phyloP scores from a whole-genome alignment of 2,113 vertebrate genomes.

The Odontophorus gujanensis region DNA sequence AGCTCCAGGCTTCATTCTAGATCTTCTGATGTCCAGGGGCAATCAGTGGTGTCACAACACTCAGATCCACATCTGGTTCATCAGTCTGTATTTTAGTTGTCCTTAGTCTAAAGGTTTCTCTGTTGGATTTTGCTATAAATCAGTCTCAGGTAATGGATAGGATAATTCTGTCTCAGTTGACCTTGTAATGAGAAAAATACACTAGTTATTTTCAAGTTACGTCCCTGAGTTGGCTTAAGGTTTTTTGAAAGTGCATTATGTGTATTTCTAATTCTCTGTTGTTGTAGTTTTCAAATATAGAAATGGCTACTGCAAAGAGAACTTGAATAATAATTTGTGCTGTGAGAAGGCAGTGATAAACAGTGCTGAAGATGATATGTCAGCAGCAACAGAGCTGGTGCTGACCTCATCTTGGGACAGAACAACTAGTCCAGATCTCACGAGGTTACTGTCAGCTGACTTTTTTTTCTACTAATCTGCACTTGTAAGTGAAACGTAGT shows the following conservation, averaged over 20 bases:
- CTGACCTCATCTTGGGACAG: background rate
- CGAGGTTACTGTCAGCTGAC: background rate
- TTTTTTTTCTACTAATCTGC: background rate
- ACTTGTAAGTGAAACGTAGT: background rate
- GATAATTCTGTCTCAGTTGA: background rate
- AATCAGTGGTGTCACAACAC: background rate
- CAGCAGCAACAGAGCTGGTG: background rate
- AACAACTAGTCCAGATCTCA: background rate
- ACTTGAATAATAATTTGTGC: background rate
- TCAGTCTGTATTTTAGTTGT: background rate
- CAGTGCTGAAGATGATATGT: background rate
- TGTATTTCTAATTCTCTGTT: background rate
- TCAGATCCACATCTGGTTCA: background rate
- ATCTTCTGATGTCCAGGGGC: background rate
- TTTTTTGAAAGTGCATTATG: background rate
- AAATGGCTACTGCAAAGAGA: background rate
- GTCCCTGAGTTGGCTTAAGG: background rate
- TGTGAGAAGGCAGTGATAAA: background rate
- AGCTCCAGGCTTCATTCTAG: background rate
- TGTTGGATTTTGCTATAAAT: background rate
- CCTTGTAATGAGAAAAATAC: background rate
- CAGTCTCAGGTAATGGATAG: background rate
- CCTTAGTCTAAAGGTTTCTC: background rate
- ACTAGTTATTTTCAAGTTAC: background rate
- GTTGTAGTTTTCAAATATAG: background rate